phyloP scores from a whole-genome alignment of 53 echinoderm and acorn worm genomes.

The Henricia sp. region DNA sequence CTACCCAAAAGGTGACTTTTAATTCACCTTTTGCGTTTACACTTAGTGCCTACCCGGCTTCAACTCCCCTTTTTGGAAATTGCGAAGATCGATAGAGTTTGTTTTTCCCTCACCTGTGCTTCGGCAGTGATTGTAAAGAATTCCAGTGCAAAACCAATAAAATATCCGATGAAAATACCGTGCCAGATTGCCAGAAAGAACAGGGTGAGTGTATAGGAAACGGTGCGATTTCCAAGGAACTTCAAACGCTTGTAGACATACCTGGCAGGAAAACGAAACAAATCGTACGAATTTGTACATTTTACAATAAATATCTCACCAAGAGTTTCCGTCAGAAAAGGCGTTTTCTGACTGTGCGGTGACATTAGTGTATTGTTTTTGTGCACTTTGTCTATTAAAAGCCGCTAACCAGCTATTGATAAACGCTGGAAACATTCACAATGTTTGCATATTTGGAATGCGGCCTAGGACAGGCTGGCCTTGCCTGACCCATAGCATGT shows the following conservation, averaged over 20 bases:
- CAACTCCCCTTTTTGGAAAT: no score
- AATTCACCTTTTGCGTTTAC: not conserved
- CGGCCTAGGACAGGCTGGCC: no score
- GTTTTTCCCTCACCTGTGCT: slow-evolving; percentile 39
- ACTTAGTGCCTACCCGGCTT: not conserved
- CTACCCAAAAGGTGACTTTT: not conserved
- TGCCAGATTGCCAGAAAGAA: slow-evolving; percentile 84
- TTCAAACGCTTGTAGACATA: slow-evolving; percentile 78
- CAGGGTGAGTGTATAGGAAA: slow-evolving; percentile 69
- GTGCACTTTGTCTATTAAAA: no score
- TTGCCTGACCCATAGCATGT: not conserved
- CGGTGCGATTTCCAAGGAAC: slow-evolving; percentile 63
- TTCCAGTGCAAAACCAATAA: slow-evolving; percentile 71
- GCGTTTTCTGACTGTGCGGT: no score
- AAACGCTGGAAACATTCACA: no score
- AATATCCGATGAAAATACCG: slow-evolving; percentile 76
- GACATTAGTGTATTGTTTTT: no score
- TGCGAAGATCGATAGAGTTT: not conserved
- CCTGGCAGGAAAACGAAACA: slow-evolving; percentile 8
- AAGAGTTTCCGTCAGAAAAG: not conserved
- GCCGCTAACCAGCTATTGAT: no score
- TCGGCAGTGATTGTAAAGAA: slow-evolving; percentile 66
- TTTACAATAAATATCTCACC: not conserved
- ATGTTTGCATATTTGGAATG: no score
- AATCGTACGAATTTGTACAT: not conserved